phyloP scores from a whole-genome alignment of 2,888 invertebrate genomes.

The Tetranychus truncatus region DNA sequence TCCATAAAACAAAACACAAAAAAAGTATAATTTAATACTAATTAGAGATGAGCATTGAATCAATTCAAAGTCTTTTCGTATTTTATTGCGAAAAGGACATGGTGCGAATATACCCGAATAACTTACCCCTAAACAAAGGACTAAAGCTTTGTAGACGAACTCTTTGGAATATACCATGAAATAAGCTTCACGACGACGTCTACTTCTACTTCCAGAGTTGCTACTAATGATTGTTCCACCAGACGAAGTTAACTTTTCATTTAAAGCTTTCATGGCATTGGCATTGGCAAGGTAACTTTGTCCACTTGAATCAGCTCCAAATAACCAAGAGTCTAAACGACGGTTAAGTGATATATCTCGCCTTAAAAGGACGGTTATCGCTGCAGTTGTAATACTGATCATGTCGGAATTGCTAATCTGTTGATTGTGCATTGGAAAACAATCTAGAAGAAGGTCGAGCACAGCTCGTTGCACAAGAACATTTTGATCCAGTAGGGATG shows the following conservation, averaged over 20 bases:
- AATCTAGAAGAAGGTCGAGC: conserved; percentile 58
- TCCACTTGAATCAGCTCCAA: conserved; percentile 44
- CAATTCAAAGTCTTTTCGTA: neutral
- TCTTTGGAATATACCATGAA: conserved; percentile 49
- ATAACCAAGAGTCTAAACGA: conserved; percentile 62
- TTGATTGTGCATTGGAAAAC: conserved; percentile 64
- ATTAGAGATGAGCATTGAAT: too few species aligned
- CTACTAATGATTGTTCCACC: conserved; percentile 9
- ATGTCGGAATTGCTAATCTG: conserved; percentile 44
- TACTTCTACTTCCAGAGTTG: neutral
- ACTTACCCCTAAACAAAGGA: conserved; percentile 31
- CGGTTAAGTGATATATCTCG: conserved; percentile 76
- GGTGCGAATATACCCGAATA: neutral
- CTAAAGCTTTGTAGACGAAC: conserved; percentile 38
- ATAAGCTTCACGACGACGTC: conserved; percentile 34
- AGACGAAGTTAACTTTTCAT: neutral
- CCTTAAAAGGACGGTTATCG: conserved; percentile 49
- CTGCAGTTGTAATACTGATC: conserved; percentile 51
- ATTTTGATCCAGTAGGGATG: conserved; percentile 54
- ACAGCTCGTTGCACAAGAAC: conserved; percentile 68
- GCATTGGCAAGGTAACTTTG: conserved; percentile 7
- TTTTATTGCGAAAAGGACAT: neutral
- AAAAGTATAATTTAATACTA: too few species aligned
- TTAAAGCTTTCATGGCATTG: neutral
- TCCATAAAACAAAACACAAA: too few species aligned